A percentile compares a stretch with the other conserved stretches of the same genome.
phyloP scores from a whole-genome alignment of 1,140 invertebrate genomes.

The Achroia grisella region DNA sequence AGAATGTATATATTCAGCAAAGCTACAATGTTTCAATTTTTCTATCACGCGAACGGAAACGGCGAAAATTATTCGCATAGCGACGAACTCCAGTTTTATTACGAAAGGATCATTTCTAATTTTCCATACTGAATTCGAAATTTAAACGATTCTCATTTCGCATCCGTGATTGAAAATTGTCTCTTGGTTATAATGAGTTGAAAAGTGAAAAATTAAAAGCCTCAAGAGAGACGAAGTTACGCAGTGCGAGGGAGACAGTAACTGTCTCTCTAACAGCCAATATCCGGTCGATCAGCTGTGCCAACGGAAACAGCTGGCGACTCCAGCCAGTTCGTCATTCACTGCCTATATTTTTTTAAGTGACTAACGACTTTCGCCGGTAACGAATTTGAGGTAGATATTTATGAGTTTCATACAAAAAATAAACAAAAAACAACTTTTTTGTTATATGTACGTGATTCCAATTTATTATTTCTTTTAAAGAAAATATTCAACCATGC shows the following conservation, averaged over 20 bases:
- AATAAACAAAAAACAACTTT: no score
- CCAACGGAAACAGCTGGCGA: constrained; percentile 37
- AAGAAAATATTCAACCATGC: no score
- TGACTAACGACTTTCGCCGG: constrained; percentile 25
- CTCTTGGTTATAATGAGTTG: constrained; percentile 16
- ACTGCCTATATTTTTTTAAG: constrained; percentile 24
- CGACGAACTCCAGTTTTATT: neutral
- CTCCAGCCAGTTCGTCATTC: constrained; percentile 29
- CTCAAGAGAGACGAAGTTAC: constrained; percentile 12
- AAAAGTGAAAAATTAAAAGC: constrained; percentile 32
- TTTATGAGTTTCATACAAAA: constrained; percentile 10
- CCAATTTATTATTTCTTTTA: neutral
- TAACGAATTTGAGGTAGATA: constrained; percentile 25
- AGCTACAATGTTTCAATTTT: constrained; percentile 21
- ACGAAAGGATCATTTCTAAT: neutral
- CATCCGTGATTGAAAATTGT: constrained; percentile 3
- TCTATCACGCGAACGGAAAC: constrained; percentile 18
- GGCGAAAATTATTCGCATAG: constrained; percentile 12
- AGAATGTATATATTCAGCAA: constrained; percentile 18
- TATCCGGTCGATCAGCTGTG: constrained; percentile 44
- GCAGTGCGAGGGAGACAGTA: constrained; percentile 17
- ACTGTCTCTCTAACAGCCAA: constrained; percentile 36
- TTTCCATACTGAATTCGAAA: constrained; percentile 2
- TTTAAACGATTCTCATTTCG: constrained; percentile 4
- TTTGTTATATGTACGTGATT: no score